These are phyloP conservation scores for Caenorhabditis sp. DNA, from an alignment of 2,888 invertebrate species.

Conservation along the genomic window DNA sequence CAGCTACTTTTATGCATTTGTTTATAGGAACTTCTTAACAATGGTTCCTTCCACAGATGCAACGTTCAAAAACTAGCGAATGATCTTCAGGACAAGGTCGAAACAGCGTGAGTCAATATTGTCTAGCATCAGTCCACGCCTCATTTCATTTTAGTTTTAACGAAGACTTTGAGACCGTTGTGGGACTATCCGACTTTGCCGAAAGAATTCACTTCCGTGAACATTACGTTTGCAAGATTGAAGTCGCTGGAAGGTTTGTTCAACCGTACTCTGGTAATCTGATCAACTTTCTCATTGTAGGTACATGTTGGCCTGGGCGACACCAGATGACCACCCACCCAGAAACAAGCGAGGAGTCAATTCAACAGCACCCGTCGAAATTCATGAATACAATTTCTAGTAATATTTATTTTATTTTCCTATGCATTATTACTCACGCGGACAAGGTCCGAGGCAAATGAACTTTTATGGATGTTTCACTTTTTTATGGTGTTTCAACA, in stretches of 20 bases:
- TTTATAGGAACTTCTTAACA: slow-evolving; percentile 51
- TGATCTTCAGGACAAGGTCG: slow-evolving; percentile 49
- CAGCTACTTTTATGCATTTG: background rate
- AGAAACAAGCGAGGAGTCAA: slow-evolving; percentile 28
- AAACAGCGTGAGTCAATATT: slow-evolving; percentile 47
- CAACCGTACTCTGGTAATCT: background rate
- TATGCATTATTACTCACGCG: background rate
- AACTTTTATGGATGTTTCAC: background rate
- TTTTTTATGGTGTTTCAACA: no score
- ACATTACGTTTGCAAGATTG: slow-evolving; percentile 66
- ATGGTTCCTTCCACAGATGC: slow-evolving; percentile 63
- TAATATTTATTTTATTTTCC: background rate
- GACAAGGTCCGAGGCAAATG: slow-evolving; percentile 1
- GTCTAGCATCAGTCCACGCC: background rate
- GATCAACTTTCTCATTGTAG: slow-evolving; percentile 6
- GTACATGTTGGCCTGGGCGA: slow-evolving; percentile 60
- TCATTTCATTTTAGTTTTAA: slow-evolving; percentile 47
- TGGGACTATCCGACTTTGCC: slow-evolving; percentile 64
- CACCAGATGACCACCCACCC: slow-evolving; percentile 44
- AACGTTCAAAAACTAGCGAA: slow-evolving; percentile 65
- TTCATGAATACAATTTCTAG: slow-evolving; percentile 62
- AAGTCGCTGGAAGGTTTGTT: slow-evolving; percentile 63
- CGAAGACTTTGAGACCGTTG: slow-evolving; percentile 57
- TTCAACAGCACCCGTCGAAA: slow-evolving; percentile 23
- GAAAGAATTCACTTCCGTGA: slow-evolving; percentile 64